Base-by-base conservation (phyloP, 2,888 invertebrate genomes). In the Phortica okadai region DNA sequence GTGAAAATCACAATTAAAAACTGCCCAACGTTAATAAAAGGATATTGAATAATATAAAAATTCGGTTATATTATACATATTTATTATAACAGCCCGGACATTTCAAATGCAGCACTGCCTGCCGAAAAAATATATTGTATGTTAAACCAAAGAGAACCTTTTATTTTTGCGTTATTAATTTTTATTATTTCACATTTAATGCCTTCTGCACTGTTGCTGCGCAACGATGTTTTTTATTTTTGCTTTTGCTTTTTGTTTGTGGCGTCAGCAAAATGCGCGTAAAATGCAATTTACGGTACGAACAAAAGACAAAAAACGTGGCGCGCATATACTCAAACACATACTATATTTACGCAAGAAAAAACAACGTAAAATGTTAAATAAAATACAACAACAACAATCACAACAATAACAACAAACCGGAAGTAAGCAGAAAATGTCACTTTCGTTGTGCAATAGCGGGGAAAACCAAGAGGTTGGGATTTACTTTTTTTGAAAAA, bases 181-280 rank as follows among this genome's bases (percentile, higher is more conserved):
- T 59, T 62, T 62, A 25, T 25, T 25, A 50, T 62, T 62, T 16
- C 10, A 25, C 10, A 56, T 62, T 62, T 62, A 59, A 59, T 59
- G 59, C 50, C 50, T 50, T 50, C 50, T 11, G 50, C 50, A 11
- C 59, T 10, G 21, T 3, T 59, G 59, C 7, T 8, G n/a, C 16
- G 59, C 41, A 33, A 41, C n/a, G 16, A 41, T 66, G 33, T 2
- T 33, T 33, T 33, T 21, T 21, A 1, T 62, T 66, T 66, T 41
- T 42, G 7, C 1, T 41, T 66, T 41, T 33, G 66, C 42, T 50
- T 25, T 62, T 62, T 62, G 62, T 62, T 62, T 62, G 25, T 42
- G 42, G 42, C 66, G 41, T 66, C 66, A 33, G 66, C 11, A 66
- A 66, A 66, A 66, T 41, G 66, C 66, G 14, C 66, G 42, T 42